Evolutionary conservation across 1,140 invertebrate genomes (phyloP).

Genomic region (Melipona quadrifasciata): DNA sequence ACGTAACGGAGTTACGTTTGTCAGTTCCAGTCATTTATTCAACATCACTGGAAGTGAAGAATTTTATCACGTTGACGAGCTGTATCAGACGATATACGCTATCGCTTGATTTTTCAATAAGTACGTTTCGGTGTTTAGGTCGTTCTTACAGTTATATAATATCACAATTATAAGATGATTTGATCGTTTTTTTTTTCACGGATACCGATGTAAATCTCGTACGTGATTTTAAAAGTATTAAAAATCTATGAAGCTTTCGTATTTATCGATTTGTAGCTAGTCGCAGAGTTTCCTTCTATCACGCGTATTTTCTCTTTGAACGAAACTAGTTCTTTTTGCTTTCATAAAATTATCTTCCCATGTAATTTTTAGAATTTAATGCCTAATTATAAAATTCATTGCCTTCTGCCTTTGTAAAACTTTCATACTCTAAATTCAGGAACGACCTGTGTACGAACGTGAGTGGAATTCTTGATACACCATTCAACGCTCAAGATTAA

Average conservation of each 20-base stretch:
- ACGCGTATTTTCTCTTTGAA: too few relatives aligned
- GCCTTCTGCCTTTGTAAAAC: constrained; percentile 22
- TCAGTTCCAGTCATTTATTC: not conserved
- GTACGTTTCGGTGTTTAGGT: not conserved
- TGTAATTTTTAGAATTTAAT: not conserved
- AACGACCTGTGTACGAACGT: constrained; percentile 44
- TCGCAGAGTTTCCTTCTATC: not conserved
- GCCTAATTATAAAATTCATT: not conserved
- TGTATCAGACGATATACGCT: not conserved
- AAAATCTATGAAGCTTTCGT: too few relatives aligned
- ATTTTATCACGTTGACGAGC: not conserved
- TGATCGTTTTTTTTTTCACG: too few relatives aligned
- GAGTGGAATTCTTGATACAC: constrained; percentile 43
- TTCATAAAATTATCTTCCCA: not conserved
- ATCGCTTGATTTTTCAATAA: not conserved
- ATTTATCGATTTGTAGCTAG: not conserved
- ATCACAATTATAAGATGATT: too few relatives aligned
- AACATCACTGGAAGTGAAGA: not conserved
- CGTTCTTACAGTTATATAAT: not conserved
- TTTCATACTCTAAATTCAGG: constrained; percentile 57
- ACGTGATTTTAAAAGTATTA: too few relatives aligned
- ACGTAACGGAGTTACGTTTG: not conserved
- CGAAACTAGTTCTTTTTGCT: not conserved
- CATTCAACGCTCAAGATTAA: constrained; percentile 41
- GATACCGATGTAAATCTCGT: too few relatives aligned